Conservation (phyloP, 2,797 vertebrate species). For the Gallinago nigripennis region DNA sequence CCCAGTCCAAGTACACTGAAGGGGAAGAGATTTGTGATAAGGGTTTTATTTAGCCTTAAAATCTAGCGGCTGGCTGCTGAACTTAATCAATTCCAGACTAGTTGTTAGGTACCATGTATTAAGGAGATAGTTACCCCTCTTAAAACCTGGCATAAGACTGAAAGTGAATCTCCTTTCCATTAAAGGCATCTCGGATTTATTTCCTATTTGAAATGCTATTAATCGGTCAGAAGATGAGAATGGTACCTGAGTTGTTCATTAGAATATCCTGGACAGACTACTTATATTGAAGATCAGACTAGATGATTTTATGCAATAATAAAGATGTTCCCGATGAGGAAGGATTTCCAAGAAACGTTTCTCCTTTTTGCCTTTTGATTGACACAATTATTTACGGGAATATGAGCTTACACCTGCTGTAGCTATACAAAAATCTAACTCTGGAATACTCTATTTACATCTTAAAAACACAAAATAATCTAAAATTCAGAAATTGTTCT, state of each 20-base stretch:
- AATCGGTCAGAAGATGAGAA: background rate
- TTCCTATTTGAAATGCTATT: background rate
- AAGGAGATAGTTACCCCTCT: background rate
- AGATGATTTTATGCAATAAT: background rate
- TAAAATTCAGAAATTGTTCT: background rate
- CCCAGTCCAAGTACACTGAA: background rate
- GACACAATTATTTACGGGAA: background rate
- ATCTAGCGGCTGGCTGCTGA: background rate
- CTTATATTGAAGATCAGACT: background rate
- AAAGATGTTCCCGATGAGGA: background rate
- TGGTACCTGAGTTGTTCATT: background rate
- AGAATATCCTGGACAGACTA: background rate
- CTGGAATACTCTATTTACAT: background rate
- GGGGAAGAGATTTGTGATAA: background rate
- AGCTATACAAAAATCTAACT: background rate
- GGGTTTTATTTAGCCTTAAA: background rate
- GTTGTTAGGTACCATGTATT: background rate
- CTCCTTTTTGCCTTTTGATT: background rate
- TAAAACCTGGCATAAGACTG: background rate
- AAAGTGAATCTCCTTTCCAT: background rate
- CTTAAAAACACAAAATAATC: background rate
- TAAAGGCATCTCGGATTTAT: background rate
- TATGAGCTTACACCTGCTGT: background rate
- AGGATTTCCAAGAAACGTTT: background rate
- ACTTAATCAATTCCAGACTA: background rate